These are phyloP conservation scores for Conistra vaccinii DNA, from an alignment of 2,888 invertebrate genomes.

Conservation along the genomic window DNA sequence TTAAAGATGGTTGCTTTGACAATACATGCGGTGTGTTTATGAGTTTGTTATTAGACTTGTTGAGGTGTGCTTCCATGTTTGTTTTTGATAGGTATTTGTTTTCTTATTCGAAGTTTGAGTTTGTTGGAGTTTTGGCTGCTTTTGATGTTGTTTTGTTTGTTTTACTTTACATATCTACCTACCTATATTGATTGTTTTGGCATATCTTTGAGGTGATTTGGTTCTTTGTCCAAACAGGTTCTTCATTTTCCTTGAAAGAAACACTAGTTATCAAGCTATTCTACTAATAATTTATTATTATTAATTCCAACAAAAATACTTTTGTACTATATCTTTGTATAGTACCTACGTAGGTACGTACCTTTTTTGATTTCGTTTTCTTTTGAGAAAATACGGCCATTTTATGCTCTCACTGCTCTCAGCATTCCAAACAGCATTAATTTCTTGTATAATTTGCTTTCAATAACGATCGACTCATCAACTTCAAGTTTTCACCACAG, in stretches of 20 bases:
- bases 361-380: too few species aligned
- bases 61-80: constrained; percentile 13
- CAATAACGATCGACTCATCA: not conserved
- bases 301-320: not conserved
- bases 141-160: constrained; percentile 2
- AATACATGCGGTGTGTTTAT: constrained; percentile 16
- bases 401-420: not conserved
- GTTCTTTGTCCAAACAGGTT: not conserved
- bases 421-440: not conserved
- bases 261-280: not conserved
- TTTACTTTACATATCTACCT: not conserved
- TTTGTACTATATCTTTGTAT: not conserved
- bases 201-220: not conserved
- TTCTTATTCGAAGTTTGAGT: constrained; percentile 18
- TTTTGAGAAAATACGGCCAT: not conserved
- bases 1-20: constrained; percentile 34
- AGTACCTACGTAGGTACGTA: too few species aligned
- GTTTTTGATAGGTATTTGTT: constrained; percentile 15
- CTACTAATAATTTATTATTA: not conserved
- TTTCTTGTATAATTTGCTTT: not conserved
- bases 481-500: not conserved
- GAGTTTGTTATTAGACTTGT: constrained; percentile 16
- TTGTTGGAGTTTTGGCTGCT: not conserved
- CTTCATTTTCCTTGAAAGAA: not conserved
- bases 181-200: not conserved